These are phyloP conservation scores for Lithophane leautieri DNA, from an alignment of 2,888 invertebrate species.

Conservation along the genomic window DNA sequence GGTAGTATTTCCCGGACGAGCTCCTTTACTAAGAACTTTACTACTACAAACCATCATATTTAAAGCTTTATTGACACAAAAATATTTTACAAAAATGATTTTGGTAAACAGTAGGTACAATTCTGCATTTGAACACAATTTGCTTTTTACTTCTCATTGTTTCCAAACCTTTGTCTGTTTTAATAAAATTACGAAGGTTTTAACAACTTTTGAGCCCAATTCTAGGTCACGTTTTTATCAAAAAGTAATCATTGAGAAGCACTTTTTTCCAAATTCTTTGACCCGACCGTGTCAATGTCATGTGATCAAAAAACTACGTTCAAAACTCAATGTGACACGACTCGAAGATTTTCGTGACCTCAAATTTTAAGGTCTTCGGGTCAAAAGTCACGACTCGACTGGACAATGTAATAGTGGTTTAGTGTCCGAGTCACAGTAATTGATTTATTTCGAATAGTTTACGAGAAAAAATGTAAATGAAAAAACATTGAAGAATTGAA, in stretches of 20 bases:
- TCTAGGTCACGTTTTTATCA: neutral
- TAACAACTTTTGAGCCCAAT: neutral
- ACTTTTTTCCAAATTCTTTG: conserved; percentile 9
- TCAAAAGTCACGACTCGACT: conserved; percentile 32
- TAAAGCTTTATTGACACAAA: no score
- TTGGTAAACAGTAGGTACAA: no score
- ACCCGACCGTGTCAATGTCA: conserved; percentile 21
- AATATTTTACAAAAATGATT: no score
- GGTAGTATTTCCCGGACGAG: no score
- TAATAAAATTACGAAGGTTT: neutral
- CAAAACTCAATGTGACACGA: conserved; percentile 10
- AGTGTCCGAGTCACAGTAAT: conserved; percentile 3
- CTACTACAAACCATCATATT: neutral
- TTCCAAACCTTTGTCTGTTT: neutral
- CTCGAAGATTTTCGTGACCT: neutral
- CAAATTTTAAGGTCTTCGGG: conserved; percentile 4
- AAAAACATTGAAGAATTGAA: neutral
- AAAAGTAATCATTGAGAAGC: neutral
- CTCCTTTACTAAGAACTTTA: no score
- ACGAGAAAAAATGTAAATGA: neutral
- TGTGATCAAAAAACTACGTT: neutral
- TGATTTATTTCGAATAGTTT: conserved; percentile 22
- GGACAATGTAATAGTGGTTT: neutral
- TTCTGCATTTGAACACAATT: no score
- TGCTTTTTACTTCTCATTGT: neutral